These are phyloP conservation scores for Nomada lathburiana DNA, from an alignment of 2,888 invertebrate species.

Conservation along the genomic window DNA sequence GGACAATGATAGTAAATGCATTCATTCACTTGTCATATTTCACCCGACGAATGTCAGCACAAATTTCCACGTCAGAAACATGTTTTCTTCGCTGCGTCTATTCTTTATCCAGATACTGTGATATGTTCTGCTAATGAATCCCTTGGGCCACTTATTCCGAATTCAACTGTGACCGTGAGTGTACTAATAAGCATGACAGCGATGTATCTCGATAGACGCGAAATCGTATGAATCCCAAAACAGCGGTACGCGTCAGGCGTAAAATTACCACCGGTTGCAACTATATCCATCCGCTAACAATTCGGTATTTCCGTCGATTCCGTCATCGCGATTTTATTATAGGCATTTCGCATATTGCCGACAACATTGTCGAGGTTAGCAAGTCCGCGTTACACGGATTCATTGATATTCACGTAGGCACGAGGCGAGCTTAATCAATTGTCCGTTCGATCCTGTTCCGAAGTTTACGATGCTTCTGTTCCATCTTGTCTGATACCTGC, in stretches of 20 bases:
- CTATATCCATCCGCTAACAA: slow-evolving; percentile 27
- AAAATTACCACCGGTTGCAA: slow-evolving; percentile 36
- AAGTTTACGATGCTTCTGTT: slow-evolving; percentile 13
- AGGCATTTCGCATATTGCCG: slow-evolving; percentile 20
- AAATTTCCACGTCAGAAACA: too few relatives aligned
- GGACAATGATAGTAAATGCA: too few relatives aligned
- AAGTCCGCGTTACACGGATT: slow-evolving; percentile 42
- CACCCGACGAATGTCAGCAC: too few relatives aligned
- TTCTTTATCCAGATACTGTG: background rate
- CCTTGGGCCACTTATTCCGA: background rate
- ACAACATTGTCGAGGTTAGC: slow-evolving; percentile 22
- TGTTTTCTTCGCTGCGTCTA: too few relatives aligned
- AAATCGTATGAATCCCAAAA: slow-evolving; percentile 22
- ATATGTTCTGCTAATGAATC: background rate
- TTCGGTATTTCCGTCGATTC: slow-evolving; percentile 34
- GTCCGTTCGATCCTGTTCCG: slow-evolving; percentile 43
- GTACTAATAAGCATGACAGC: background rate
- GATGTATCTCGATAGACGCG: background rate
- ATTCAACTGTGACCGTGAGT: background rate
- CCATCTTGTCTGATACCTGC: slow-evolving; percentile 15
- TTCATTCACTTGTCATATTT: too few relatives aligned
- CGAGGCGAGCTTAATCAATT: slow-evolving; percentile 18
- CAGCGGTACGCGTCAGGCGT: slow-evolving; percentile 33
- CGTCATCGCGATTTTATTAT: slow-evolving; percentile 32
- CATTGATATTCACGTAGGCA: slow-evolving; percentile 43